phyloP scores from a whole-genome alignment of 2,888 invertebrate species.

The Subacronicta megacephala region DNA sequence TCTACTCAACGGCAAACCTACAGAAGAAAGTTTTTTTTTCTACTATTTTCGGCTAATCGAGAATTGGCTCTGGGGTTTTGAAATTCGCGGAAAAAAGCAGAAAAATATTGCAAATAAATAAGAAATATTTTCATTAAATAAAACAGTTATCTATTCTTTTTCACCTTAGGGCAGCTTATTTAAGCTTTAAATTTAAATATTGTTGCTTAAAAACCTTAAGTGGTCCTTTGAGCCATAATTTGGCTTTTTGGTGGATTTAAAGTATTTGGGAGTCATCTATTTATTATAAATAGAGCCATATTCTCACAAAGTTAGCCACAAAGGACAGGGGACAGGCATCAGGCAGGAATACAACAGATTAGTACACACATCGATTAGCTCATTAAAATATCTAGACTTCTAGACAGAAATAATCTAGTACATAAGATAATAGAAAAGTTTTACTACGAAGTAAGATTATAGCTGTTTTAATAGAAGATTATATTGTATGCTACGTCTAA shows the following conservation, averaged over 20 bases:
- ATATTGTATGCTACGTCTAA: not conserved
- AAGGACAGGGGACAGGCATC: slow-evolving; percentile 76
- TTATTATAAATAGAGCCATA: slow-evolving; percentile 69
- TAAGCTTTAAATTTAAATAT: not conserved
- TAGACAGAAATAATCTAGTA: slow-evolving; percentile 52
- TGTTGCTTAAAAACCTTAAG: not conserved
- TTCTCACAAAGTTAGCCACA: slow-evolving; percentile 66
- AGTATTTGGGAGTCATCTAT: too few species aligned
- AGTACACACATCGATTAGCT: slow-evolving; percentile 54
- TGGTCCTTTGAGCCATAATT: not conserved
- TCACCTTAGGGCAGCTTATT: not conserved
- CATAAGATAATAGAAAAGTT: slow-evolving; percentile 29
- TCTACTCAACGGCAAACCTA: slow-evolving; percentile 92
- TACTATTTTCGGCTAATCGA: slow-evolving; percentile 70
- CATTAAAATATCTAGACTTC: slow-evolving; percentile 44
- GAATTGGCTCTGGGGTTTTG: slow-evolving; percentile 66
- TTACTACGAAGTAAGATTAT: slow-evolving; percentile 15
- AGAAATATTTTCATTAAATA: not conserved
- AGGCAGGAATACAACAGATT: slow-evolving; percentile 78
- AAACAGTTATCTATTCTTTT: not conserved
- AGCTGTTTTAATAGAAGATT: not conserved
- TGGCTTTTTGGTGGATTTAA: not conserved
- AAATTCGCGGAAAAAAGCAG: not conserved
- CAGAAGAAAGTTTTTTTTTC: slow-evolving; percentile 80
- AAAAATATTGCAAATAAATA: not conserved